A percentile compares a stretch with the other conserved stretches of the same genome.
phyloP scores from a whole-genome alignment of 1,140 invertebrate species.

The Pseudomyrmex flavicornis region DNA sequence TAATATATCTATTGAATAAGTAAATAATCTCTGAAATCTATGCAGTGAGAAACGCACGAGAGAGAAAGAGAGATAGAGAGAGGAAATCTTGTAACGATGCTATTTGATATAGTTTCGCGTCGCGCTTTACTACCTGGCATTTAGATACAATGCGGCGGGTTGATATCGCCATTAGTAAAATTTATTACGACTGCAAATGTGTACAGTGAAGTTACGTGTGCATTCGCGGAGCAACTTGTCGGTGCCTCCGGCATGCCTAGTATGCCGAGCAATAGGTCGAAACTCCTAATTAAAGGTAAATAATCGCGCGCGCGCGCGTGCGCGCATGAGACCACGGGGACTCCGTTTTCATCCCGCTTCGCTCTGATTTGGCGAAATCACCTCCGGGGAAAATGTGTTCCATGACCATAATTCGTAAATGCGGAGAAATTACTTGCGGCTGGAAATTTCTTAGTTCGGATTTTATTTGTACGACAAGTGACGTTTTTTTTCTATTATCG shows the following conservation, averaged over 20 bases:
- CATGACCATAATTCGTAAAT: conserved; percentile 47
- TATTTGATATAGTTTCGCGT: conserved; percentile 5
- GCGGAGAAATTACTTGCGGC: conserved; percentile 11
- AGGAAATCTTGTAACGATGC: neutral
- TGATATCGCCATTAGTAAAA: neutral
- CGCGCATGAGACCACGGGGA: conserved; percentile 62
- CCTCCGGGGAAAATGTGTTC: conserved; percentile 45
- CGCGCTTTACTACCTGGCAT: neutral
- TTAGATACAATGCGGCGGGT: neutral
- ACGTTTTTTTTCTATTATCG: too few species aligned
- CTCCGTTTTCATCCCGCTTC: conserved; percentile 52
- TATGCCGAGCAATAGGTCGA: conserved; percentile 71
- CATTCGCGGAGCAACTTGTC: conserved; percentile 25
- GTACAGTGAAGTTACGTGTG: conserved; percentile 17
- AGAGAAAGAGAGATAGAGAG: neutral
- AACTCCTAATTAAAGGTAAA: conserved; percentile 78
- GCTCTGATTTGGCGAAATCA: conserved; percentile 34
- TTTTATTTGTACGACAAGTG: too few species aligned
- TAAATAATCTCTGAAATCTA: too few species aligned
- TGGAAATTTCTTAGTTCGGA: conserved; percentile 37
- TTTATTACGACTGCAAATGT: conserved; percentile 35
- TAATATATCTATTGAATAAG: too few species aligned
- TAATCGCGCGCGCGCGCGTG: conserved; percentile 68
- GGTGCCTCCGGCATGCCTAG: conserved; percentile 57
- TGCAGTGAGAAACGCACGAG: neutral